A percentile compares a stretch with the other conserved stretches of the same genome.
These are phyloP conservation scores for Latrodectus hesperus DNA, from an alignment of 2,888 invertebrate genomes.

Conservation along the genomic window DNA sequence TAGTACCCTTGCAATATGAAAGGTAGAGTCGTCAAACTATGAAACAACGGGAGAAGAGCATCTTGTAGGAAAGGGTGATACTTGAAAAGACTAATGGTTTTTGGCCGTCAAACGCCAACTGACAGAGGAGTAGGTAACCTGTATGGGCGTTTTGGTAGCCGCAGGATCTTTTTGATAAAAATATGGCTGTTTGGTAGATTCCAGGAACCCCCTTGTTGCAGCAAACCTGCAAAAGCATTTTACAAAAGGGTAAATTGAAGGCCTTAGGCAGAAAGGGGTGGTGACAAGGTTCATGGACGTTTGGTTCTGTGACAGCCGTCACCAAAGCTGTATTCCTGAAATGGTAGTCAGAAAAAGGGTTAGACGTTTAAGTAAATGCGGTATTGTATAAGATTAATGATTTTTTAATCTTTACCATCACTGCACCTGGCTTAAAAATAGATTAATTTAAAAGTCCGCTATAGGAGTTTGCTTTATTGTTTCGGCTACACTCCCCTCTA, in stretches of 20 bases:
- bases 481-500: background rate
- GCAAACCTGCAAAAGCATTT: background rate
- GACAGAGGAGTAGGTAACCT: slow-evolving; percentile 52
- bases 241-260: slow-evolving; percentile 50
- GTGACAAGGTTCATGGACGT: slow-evolving; percentile 55
- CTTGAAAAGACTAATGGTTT: slow-evolving; percentile 63
- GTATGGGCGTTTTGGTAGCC: slow-evolving; percentile 38
- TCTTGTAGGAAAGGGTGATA: slow-evolving; percentile 49
- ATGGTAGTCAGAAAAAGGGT: slow-evolving; percentile 54
- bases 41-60: slow-evolving; percentile 63
- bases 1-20: slow-evolving; percentile 20
- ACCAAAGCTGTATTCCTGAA: slow-evolving; percentile 41
- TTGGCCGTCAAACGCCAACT: slow-evolving; percentile 17
- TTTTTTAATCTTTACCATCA: slow-evolving; percentile 44
- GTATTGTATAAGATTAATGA: slow-evolving; percentile 47
- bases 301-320: slow-evolving; percentile 57
- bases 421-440: slow-evolving; percentile 53
- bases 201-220: slow-evolving; percentile 39
- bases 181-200: slow-evolving; percentile 34
- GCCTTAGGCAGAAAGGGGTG: slow-evolving; percentile 53
- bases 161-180: slow-evolving; percentile 39
- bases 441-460: slow-evolving; percentile 17
- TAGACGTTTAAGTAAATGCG: slow-evolving; percentile 35
- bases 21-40: slow-evolving; percentile 52
- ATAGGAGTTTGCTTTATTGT: too few relatives aligned